Conservation (phyloP, 2,888 invertebrate genomes). For the Tolmerus cingulatus region DNA sequence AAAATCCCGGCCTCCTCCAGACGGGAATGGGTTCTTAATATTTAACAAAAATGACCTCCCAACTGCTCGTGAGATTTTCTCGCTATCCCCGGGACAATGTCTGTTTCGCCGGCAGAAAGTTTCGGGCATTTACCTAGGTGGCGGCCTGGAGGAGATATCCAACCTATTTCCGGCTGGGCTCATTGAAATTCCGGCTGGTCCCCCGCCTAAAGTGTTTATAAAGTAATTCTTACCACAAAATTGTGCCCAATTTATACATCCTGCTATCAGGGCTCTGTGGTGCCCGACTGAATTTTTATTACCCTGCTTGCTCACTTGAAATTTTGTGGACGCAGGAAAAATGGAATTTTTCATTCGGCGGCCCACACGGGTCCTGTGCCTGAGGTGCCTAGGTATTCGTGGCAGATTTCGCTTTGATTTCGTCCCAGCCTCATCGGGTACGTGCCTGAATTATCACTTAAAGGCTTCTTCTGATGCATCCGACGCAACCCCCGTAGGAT, state of each 20-base stretch:
- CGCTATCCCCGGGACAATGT: not conserved
- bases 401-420: slow-evolving; percentile 5
- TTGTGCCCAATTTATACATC: slow-evolving; percentile 41
- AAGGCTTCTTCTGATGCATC: not conserved
- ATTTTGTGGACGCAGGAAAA: not conserved
- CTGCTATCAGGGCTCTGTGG: slow-evolving; percentile 12
- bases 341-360: not conserved
- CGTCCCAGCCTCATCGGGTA: not conserved
- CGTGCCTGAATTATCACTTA: slow-evolving; percentile 9
- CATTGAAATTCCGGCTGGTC: slow-evolving; percentile 3
- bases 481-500: not conserved
- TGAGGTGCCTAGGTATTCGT: not conserved
- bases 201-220: slow-evolving; percentile 39
- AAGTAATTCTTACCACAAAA: slow-evolving; percentile 43
- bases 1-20: not conserved
- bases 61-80: not conserved
- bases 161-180: slow-evolving; percentile 22
- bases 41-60: not conserved
- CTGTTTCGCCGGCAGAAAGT: not conserved
- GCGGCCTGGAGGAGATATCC: not conserved
- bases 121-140: not conserved
- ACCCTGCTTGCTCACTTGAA: not conserved
- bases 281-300: slow-evolving; percentile 35
- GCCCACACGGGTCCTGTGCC: not conserved
- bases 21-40: not conserved